Base-by-base conservation (phyloP, 2,888 invertebrate species). In the Plemyria rubiginata region DNA sequence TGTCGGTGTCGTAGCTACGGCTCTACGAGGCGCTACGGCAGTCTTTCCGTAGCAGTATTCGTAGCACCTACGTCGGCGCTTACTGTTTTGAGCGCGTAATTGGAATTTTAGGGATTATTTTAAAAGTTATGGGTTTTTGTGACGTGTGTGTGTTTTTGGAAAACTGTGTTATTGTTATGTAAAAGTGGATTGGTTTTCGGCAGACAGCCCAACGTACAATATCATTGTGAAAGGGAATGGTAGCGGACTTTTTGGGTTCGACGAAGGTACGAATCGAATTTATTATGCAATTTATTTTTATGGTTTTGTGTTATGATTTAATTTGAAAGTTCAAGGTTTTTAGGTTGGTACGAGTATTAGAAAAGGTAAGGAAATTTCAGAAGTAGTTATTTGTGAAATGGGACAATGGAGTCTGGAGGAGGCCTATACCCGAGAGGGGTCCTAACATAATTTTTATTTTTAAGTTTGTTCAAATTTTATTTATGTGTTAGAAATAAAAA, bases 171-270 rank as follows among this genome's bases (percentile, higher is more conserved):
- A 79, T 84, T 88, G 86, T 84, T 82, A 89, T 90, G 88, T 90
- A 88, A 90, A 88, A 89, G 92, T 92, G 92, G 92, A 91, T 90
- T 89, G 85, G 83, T 87, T 91, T 79, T 65, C 90, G 71, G 84
- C 81, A 74, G 86, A 85, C 69, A 82, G 81, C 81, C 88, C 84
- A 74, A 91, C 92, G 91, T 90, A 89, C 88, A 91, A 90, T 91
- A 91, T 87, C 87, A 90, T 92, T 82, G 90, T 87, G 88, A 86
- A 83, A 88, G 87, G 86, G 67, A 92, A 92, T 92, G 92, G 76
- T 70, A 88, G 82, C 76, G 78, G 81, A 65, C 77, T 88, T 69
- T 87, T 86, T 71, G 92, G 90, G 81, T 79, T 83, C 77, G 88
- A 86, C 62, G 92, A 91, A 82, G 92, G 91, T 91, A 85, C 60